Evolutionary conservation across 2,888 invertebrate genomes (phyloP), one percentile per base, ranked within the genome.

Genomic region (Neelides folsomi): DNA sequence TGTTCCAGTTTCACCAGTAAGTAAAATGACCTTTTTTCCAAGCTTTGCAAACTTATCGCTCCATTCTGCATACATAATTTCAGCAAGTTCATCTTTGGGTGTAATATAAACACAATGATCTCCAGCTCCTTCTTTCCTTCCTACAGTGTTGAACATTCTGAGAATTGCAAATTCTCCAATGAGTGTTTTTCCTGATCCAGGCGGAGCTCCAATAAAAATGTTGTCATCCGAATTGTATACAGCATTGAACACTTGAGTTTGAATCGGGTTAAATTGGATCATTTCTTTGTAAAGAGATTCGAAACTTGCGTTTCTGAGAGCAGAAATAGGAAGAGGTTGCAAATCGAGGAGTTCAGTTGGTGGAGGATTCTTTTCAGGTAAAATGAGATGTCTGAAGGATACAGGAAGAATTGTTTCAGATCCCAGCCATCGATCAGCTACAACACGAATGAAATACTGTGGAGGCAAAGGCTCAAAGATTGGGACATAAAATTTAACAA

Each of bases 221-320:
- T 95, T 98, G 69, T 98, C 98, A 69, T 98, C 95, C 1, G 88
- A 88, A 70, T 95, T 95, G 75, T 95, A 98, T 0, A 97, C 86
- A 0, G 95, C 89, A 71, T 97, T 97, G 74, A 98, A 98, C 6
- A 97, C 95, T 75, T 86, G 80, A 0, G 98, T 99, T 71, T 98
- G 98, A 54, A 98, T 95, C 0, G 98, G 94, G 72, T 98, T 98
- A 71, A 98, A 97, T 70, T 93, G 90, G 1, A 83, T 83, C 69
- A 93, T 89, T 9, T 88, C 85, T 1, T 75, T 74, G 68, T 97
- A 98, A 39, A 98, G 74, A 9, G 78, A 74, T 68, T 97, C 94
- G 67, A 83, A 95, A 54, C 81, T 79, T 0, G 81, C 74, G 71
- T 94, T 93, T 65, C 94, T 72, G 16, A 98, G 72, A 1, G 97